phyloP scores from a whole-genome alignment of 2,888 invertebrate species.

The Leptopilina syphax region DNA sequence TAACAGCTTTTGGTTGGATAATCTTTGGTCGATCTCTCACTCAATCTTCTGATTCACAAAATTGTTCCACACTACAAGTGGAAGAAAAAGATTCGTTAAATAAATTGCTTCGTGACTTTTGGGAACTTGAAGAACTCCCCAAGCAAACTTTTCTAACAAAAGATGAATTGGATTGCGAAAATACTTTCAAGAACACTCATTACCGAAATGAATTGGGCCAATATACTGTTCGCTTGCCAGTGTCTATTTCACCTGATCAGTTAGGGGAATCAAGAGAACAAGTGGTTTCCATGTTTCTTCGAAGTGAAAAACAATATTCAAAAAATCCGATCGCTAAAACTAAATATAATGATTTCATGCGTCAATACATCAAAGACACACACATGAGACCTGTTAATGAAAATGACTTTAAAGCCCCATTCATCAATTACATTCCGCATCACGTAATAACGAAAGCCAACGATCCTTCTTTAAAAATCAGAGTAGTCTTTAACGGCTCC shows the following conservation, averaged over 20 bases:
- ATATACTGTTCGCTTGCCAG: neutral
- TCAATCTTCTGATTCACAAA: neutral
- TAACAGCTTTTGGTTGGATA: neutral
- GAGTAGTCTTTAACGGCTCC: neutral
- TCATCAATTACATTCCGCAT: neutral
- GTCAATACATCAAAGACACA: neutral
- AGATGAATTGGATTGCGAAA: neutral
- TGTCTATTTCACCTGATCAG: neutral
- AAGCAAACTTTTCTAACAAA: neutral
- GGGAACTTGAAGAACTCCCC: neutral
- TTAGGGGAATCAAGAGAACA: neutral
- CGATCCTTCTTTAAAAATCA: neutral
- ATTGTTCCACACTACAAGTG: neutral
- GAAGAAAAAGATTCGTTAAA: neutral
- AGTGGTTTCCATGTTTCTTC: neutral
- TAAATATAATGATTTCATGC: neutral
- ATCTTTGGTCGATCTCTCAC: neutral
- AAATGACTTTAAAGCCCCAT: neutral
- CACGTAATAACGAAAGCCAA: neutral
- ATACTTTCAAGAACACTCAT: neutral
- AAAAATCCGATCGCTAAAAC: neutral
- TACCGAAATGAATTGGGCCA: neutral
- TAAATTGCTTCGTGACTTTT: neutral
- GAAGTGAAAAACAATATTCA: neutral
- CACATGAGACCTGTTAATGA: neutral